These are phyloP conservation scores for Trissolcus japonicus DNA, from an alignment of 2,888 invertebrate genomes.

Conservation along the genomic window DNA sequence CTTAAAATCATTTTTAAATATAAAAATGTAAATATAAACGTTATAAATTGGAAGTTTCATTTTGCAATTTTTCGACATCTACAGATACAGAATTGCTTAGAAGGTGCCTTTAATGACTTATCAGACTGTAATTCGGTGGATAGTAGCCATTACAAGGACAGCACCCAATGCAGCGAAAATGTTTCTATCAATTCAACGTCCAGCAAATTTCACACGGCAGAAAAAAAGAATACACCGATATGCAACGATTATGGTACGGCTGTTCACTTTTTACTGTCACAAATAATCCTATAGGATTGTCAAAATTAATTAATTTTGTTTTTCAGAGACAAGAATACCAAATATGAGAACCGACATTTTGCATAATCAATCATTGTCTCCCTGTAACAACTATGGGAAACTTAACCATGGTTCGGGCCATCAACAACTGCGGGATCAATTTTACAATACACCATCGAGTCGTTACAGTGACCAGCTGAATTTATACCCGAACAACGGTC, in stretches of 20 bases:
- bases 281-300: no score
- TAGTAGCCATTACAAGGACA: constrained; percentile 72
- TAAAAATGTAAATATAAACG: neutral
- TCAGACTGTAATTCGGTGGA: constrained; percentile 81
- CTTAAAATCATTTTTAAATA: neutral
- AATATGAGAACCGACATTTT: constrained; percentile 63
- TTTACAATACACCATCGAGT: constrained; percentile 69
- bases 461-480: constrained; percentile 66
- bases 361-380: constrained; percentile 59
- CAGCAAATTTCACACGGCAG: constrained; percentile 42
- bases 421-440: constrained; percentile 58
- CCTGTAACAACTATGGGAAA: constrained; percentile 56
- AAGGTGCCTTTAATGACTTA: constrained; percentile 83
- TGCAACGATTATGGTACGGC: constrained; percentile 63
- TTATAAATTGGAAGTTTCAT: neutral
- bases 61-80: neutral
- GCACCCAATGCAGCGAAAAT: constrained; percentile 62
- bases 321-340: constrained; percentile 52
- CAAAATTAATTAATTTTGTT: neutral
- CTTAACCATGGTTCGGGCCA: constrained; percentile 23
- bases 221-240: constrained; percentile 64
- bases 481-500: constrained; percentile 67
- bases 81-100: constrained; percentile 81
- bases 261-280: neutral
- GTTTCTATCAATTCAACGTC: constrained; percentile 43